Percentiles rank a stretch among this genome's conserved stretches.
phyloP scores from a whole-genome alignment of 2,888 invertebrate species.

The Amitus sp. region DNA sequence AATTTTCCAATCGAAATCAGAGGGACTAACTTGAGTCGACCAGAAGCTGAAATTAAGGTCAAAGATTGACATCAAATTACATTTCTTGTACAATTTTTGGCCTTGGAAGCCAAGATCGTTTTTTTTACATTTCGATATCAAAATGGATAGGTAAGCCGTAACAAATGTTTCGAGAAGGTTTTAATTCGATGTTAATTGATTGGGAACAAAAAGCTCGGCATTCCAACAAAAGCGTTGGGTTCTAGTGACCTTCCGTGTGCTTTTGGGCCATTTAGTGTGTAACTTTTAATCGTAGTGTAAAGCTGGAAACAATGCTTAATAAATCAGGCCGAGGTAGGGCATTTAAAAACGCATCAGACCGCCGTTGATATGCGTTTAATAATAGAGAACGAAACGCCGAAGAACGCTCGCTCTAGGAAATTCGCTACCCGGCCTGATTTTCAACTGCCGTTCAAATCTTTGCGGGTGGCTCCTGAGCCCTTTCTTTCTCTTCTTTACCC shows the following conservation, averaged over 20 bases:
- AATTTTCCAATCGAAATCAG: too few relatives aligned
- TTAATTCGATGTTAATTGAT: too few relatives aligned
- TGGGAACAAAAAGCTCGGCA: too few relatives aligned
- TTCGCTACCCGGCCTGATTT: conserved; percentile 31
- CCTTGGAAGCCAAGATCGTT: too few relatives aligned
- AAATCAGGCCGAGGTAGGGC: conserved; percentile 53
- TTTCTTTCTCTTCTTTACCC: conserved; percentile 9
- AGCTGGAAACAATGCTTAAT: conserved; percentile 46
- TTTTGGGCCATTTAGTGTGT: conserved; percentile 31
- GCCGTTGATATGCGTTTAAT: conserved; percentile 62
- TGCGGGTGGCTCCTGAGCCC: conserved; percentile 35
- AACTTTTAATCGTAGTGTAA: conserved; percentile 40
- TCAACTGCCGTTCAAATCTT: conserved; percentile 24
- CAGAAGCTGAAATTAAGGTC: too few relatives aligned
- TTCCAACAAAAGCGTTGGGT: too few relatives aligned
- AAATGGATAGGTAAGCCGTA: too few relatives aligned
- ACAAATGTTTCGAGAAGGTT: too few relatives aligned
- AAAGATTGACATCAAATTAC: too few relatives aligned
- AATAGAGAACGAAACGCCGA: conserved; percentile 53
- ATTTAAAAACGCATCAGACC: conserved; percentile 60
- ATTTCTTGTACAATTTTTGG: too few relatives aligned
- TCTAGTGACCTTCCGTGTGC: background rate
- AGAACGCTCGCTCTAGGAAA: conserved; percentile 40
- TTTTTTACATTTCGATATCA: too few relatives aligned
- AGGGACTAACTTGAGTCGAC: too few relatives aligned